phyloP scores from a whole-genome alignment of 2,113 vertebrate species.

The Siniperca knerii region DNA sequence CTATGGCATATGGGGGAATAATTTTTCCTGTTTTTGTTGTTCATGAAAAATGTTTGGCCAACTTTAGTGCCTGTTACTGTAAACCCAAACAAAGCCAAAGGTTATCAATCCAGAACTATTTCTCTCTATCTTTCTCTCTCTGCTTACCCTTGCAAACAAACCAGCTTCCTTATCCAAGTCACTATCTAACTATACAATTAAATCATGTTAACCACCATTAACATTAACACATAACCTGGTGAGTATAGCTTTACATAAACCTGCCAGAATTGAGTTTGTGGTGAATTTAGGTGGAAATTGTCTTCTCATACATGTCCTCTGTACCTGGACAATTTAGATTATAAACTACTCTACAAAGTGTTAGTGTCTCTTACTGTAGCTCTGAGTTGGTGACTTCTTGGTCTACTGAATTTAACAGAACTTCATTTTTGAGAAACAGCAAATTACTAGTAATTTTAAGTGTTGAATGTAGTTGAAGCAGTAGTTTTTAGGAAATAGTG shows the following conservation, averaged over 20 bases:
- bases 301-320: neutral
- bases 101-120: neutral
- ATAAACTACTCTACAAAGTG: neutral
- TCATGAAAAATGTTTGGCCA: neutral
- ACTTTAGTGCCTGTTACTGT: neutral
- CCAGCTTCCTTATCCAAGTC: neutral
- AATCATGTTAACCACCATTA: neutral
- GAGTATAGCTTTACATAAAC: neutral
- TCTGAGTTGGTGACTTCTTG: neutral
- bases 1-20: neutral
- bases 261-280: neutral
- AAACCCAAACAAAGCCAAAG: neutral
- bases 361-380: neutral
- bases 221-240: slow-evolving; percentile 1
- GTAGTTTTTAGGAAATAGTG: neutral
- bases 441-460: neutral
- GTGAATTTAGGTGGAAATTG: neutral
- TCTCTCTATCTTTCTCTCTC: neutral
- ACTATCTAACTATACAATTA: neutral
- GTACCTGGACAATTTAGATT: neutral
- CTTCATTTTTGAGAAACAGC: neutral
- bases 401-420: neutral
- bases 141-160: neutral
- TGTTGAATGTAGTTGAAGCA: neutral
- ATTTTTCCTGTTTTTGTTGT: neutral